Base-by-base conservation (phyloP, 2,797 vertebrate species). In the Hipposideros larvatus region DNA sequence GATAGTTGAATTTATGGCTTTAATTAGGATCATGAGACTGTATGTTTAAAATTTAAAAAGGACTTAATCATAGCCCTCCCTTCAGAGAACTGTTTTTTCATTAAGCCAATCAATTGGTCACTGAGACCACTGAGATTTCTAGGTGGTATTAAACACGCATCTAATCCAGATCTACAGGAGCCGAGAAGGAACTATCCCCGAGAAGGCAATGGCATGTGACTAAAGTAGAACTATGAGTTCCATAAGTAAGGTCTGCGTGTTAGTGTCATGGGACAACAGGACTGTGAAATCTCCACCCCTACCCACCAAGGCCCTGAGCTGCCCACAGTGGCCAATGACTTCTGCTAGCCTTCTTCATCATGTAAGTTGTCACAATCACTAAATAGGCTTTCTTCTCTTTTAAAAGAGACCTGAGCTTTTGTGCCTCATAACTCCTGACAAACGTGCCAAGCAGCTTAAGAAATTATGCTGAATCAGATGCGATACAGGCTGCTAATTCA, bases 391-490 rank as follows among this genome's bases (percentile, higher is more conserved):
- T 94, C 79, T 80, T 41, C 28, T 87, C 63, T 94, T 92, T 78
- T 66, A 63, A 88, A 90, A 75, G 41, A 85, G 34, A 71, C 48
- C 53, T 24, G 31, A 88, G 61, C 31, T 89, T 94, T 65, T 90
- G 22, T 93, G 59, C 41, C 75, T 96, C 34, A 24, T 90, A 92
- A 94, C 61, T 41, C 31, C n/a, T 71, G 71, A 86, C 70, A 95
- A 78, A 78, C 48, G 89, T 94, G 73, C 53, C 85, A 92, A 95
- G 43, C 31, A 93, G 34, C 89, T 97, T 94, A 93, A 95, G 90
- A 96, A 73, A 94, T 91, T 78, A 21, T 91, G 93, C 95, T 96
- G 96, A 96, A 95, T 91, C 96, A 83, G 77, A 77, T 92, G 7
- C 34, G 84, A 41, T 34, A 71, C 0, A 41, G 21, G n/a, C 80